These are phyloP conservation scores for Drosophila ironensis DNA, from an alignment of 1,140 invertebrate genomes.

Conservation along the genomic window DNA sequence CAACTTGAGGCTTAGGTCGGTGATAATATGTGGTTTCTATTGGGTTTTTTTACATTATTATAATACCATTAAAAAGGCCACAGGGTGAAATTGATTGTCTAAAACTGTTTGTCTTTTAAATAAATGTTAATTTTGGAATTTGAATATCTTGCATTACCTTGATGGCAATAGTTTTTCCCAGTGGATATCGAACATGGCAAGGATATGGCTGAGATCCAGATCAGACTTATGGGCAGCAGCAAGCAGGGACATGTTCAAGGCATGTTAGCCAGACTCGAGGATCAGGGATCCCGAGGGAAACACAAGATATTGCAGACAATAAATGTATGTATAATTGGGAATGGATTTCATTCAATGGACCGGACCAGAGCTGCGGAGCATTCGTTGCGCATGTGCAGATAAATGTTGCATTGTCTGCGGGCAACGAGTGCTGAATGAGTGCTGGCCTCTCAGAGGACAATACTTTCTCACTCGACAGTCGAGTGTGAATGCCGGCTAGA, in stretches of 20 bases:
- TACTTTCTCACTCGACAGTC: slow-evolving; percentile 51
- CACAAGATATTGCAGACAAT: slow-evolving; percentile 37
- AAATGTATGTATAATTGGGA: slow-evolving; percentile 53
- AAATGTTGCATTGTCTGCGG: slow-evolving; percentile 36
- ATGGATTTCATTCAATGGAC: slow-evolving; percentile 42
- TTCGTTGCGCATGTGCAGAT: slow-evolving; percentile 71
- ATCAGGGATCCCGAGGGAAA: neutral
- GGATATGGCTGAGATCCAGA: neutral
- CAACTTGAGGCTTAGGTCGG: no score
- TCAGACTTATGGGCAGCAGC: slow-evolving; percentile 24
- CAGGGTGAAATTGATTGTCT: no score
- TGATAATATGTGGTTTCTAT: no score
- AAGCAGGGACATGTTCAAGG: slow-evolving; percentile 31
- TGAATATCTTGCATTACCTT: no score
- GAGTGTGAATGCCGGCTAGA: slow-evolving; percentile 66
- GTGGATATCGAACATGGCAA: neutral
- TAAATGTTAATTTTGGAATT: no score
- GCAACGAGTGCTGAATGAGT: slow-evolving; percentile 54
- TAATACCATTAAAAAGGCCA: no score
- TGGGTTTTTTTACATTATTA: no score
- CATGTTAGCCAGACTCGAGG: slow-evolving; percentile 26
- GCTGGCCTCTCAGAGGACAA: slow-evolving; percentile 58
- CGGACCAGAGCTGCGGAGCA: slow-evolving; percentile 37
- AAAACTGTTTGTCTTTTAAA: no score
- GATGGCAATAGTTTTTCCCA: neutral